Percentiles rank a stretch among this genome's conserved stretches.
These are phyloP conservation scores for Gambusia holbrooki DNA, from an alignment of 2,113 vertebrate genomes.

Conservation along the genomic window DNA sequence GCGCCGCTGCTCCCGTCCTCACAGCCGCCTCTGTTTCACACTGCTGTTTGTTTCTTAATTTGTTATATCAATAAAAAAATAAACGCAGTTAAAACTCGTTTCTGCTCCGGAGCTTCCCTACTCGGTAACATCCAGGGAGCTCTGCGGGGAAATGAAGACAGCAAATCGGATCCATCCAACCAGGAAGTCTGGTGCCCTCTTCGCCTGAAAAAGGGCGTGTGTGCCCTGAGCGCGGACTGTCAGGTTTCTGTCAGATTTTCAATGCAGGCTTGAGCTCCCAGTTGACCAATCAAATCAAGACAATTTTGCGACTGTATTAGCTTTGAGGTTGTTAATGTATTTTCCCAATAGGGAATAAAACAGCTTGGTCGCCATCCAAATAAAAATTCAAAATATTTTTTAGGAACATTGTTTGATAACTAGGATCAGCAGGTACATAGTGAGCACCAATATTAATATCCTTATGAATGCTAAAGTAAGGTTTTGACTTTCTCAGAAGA, in stretches of 20 bases:
- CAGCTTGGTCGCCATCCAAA: too few relatives aligned
- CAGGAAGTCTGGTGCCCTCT: constrained; percentile 60
- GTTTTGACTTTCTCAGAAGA: too few relatives aligned
- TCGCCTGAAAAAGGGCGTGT: fast-evolving
- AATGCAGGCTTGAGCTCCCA: background rate
- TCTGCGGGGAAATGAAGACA: constrained; percentile 15
- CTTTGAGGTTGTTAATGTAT: too few relatives aligned
- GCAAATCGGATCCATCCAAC: constrained; percentile 37
- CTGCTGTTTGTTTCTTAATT: background rate
- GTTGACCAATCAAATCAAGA: background rate
- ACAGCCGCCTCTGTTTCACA: constrained; percentile 3
- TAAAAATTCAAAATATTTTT: too few relatives aligned
- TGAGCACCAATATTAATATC: too few relatives aligned
- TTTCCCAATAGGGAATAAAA: too few relatives aligned
- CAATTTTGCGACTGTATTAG: too few relatives aligned
- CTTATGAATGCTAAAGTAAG: too few relatives aligned
- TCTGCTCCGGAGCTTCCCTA: background rate
- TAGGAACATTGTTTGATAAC: too few relatives aligned
- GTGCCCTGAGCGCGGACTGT: constrained; percentile 20
- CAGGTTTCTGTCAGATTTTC: constrained; percentile 28
- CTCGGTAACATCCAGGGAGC: constrained; percentile 13
- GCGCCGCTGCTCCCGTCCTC: constrained; percentile 13
- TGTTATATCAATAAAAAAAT: background rate
- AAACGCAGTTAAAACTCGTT: too few relatives aligned
- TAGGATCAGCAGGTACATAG: too few relatives aligned